These are phyloP conservation scores for Scomber colias DNA, from an alignment of 2,113 vertebrate genomes.

Conservation along the genomic window DNA sequence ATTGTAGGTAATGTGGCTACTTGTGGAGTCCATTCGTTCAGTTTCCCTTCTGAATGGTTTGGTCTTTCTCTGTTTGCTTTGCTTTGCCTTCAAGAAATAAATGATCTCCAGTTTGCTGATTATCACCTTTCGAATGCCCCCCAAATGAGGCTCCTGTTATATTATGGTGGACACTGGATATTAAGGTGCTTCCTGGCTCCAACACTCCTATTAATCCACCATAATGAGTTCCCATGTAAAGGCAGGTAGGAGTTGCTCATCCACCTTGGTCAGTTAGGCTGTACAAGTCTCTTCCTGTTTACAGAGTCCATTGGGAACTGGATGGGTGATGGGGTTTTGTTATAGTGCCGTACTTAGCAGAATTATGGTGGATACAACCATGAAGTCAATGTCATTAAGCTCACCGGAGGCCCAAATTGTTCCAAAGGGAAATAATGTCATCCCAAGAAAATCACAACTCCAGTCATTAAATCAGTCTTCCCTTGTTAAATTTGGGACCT, in stretches of 20 bases:
- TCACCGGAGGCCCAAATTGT: slow-evolving; percentile 30
- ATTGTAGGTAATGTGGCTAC: slow-evolving; percentile 47
- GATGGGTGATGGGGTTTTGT: slow-evolving; percentile 1
- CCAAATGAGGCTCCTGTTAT: slow-evolving; percentile 24
- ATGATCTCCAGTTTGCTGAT: slow-evolving; percentile 16
- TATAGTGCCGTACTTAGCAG: slow-evolving; percentile 35
- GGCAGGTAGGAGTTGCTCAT: slow-evolving; percentile 17
- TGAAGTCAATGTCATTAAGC: slow-evolving; percentile 46
- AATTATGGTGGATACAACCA: slow-evolving; percentile 32
- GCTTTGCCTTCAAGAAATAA: slow-evolving; percentile 15
- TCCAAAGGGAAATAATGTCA: slow-evolving; percentile 6
- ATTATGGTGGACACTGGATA: slow-evolving; percentile 36
- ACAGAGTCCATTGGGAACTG: slow-evolving; percentile 34
- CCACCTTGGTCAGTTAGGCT: slow-evolving; percentile 43
- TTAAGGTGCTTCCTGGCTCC: slow-evolving; percentile 66
- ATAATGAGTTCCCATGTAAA: slow-evolving; percentile 18
- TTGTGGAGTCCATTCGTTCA: slow-evolving; percentile 31
- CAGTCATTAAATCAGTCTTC: background rate
- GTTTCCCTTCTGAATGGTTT: slow-evolving; percentile 10
- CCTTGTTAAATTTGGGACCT: slow-evolving; percentile 11
- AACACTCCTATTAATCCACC: slow-evolving; percentile 27
- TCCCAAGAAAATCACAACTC: slow-evolving; percentile 28
- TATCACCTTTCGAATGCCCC: slow-evolving; percentile 15
- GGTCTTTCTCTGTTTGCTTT: slow-evolving; percentile 21
- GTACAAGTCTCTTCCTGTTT: slow-evolving; percentile 57